Base-by-base conservation (phyloP, 2,797 vertebrate species). In the Carapus acus region DNA sequence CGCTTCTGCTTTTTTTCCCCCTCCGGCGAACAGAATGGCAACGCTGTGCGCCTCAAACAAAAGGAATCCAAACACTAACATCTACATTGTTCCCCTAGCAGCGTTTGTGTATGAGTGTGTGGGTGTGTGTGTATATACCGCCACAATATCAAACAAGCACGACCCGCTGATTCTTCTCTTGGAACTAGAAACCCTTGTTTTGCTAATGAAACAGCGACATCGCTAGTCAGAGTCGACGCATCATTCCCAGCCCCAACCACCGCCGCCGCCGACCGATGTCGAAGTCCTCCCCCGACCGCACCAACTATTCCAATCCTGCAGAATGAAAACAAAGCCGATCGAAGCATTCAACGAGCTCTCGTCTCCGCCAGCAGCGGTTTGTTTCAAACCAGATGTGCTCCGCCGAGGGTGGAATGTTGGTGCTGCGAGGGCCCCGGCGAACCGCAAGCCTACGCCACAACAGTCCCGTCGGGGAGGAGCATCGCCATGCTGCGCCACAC, bases 1-100 rank as follows among this genome's bases (percentile, higher is more conserved):
- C 78, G 90, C 87, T 85, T 71, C 86, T 84, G 74, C 81, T 77
- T 83, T 74, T 68, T n/a, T n/a, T n/a, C n/a, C n/a, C 43, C 70
- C 70, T 81, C 64, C 50, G 57, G 86, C 81, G 86, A 84, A 83
- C 73, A 86, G 82, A 71, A 76, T 80, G 54, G 65, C 78, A 77
- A 69, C 73, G 58, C 43, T 53, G 44, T 62, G 70, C n/a, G n/a
- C 29, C 47, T 24, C 80, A 71, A 88, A 7, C 69, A 89, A 74
- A 83, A 85, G 85, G 71, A 61, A 43, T 60, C 43, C 41, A 58
- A 78, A 67, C 55, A 54, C 43, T 4, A 61, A 16, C 56, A n/a
- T 62, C 52, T 15, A 58, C 50, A 54, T 58, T 68, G 33, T 66
- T 72, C 59, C 66, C 18, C 54, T 52, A 27, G 65, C n/a, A n/a